Percentiles rank a stretch among this genome's conserved stretches.
Conservation (phyloP, 2,113 vertebrate species). For the Taurulus bubalis region DNA sequence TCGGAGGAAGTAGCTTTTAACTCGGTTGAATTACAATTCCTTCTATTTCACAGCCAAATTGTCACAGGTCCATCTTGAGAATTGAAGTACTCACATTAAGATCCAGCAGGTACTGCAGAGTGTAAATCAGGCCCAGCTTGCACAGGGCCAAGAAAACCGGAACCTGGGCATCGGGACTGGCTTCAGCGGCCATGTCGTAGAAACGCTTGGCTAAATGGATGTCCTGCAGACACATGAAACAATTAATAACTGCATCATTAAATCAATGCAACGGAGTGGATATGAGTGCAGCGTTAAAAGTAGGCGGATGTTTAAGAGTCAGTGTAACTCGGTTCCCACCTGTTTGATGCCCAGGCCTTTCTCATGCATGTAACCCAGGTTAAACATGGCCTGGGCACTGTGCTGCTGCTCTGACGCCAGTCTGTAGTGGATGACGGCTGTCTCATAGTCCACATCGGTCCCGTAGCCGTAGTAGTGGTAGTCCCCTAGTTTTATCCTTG, state of each 20-base stretch:
- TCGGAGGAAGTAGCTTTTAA: constrained; percentile 10
- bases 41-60: constrained; percentile 12
- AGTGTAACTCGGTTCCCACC: constrained; percentile 83
- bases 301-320: background rate
- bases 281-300: background rate
- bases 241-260: background rate
- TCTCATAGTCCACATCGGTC: constrained; percentile 97
- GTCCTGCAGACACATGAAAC: constrained; percentile 82
- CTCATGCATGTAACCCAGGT: constrained; percentile 98
- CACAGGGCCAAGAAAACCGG: constrained; percentile 97
- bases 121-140: constrained; percentile 93
- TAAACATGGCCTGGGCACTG: constrained; percentile 98
- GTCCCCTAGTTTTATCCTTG: constrained; percentile 97
- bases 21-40: background rate
- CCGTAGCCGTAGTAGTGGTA: constrained; percentile 99
- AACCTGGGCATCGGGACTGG: constrained; percentile 97
- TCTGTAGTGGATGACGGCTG: constrained; percentile 96
- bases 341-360: constrained; percentile 97
- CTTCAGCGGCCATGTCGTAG: constrained; percentile 99
- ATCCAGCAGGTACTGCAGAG: constrained; percentile 91
- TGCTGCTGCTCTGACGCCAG: constrained; percentile 98
- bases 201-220: constrained; percentile 98
- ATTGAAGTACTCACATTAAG: constrained; percentile 89
- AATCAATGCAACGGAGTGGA: background rate
- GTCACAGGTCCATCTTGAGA: background rate